Percentiles rank a stretch among this genome's conserved stretches.
phyloP scores from a whole-genome alignment of 2,888 invertebrate species.

The Sinotaia quadrata region DNA sequence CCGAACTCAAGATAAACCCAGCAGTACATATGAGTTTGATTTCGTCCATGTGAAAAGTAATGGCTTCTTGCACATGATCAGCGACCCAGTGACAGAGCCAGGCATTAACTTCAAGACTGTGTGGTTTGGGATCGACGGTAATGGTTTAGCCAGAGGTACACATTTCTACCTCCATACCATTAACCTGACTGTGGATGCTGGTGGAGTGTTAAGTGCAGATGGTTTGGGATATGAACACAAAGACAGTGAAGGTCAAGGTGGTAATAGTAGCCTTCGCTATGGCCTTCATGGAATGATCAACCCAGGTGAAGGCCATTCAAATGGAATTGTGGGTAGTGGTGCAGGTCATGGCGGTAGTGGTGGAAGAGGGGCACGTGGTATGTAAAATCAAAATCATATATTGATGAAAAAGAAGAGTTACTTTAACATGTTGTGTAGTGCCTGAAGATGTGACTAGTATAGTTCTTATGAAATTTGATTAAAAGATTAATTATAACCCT shows the following conservation, averaged over 20 bases:
- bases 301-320: constrained; percentile 49
- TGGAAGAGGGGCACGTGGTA: constrained; percentile 44
- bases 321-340: constrained; percentile 43
- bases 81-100: constrained; percentile 49
- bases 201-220: constrained; percentile 51
- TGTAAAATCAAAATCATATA: too few species aligned
- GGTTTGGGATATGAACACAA: constrained; percentile 49
- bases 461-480: too few species aligned
- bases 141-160: constrained; percentile 54
- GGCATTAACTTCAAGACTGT: constrained; percentile 48
- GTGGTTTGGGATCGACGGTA: constrained; percentile 55
- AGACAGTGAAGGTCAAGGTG: constrained; percentile 39
- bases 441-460: too few species aligned
- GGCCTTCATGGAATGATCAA: constrained; percentile 52
- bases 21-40: constrained; percentile 48
- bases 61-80: constrained; percentile 56
- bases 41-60: constrained; percentile 57
- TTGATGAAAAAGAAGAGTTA: too few species aligned
- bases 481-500: too few species aligned
- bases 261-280: constrained; percentile 16
- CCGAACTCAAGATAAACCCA: constrained; percentile 38
- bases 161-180: constrained; percentile 49
- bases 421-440: too few species aligned
- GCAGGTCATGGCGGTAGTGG: constrained; percentile 61
- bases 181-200: constrained; percentile 56